Conservation (phyloP, 1,140 invertebrate genomes). For the Panulirus ornatus region DNA sequence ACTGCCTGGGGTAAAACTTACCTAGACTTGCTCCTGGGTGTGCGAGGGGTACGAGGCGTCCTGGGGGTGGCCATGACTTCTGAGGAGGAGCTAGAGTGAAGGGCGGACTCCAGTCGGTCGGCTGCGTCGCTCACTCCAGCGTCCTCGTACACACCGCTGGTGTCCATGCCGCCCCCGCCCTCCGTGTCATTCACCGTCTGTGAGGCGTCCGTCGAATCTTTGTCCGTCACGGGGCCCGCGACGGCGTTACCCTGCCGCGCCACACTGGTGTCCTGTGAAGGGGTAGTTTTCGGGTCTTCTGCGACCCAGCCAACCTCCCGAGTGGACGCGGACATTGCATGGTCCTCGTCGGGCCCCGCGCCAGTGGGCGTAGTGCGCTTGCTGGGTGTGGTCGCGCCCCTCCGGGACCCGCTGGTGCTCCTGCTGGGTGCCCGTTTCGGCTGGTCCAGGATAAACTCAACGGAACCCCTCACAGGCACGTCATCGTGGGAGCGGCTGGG, state of each 20-base stretch:
- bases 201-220: background rate
- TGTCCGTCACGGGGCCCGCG: background rate
- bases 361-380: conserved; percentile 58
- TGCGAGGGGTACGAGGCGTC: conserved; percentile 66
- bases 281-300: background rate
- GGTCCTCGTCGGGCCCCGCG: conserved; percentile 24
- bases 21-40: conserved; percentile 73
- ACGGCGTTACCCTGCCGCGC: background rate
- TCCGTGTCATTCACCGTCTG: background rate
- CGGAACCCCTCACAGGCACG: conserved; percentile 59
- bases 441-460: conserved; percentile 67
- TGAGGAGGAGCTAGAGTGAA: conserved; percentile 63
- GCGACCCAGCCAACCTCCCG: background rate
- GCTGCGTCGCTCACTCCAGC: conserved; percentile 72
- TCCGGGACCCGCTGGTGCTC: conserved; percentile 60
- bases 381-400: conserved; percentile 30
- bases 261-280: conserved; percentile 2
- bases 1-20: conserved; percentile 10
- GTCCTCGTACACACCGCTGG: conserved; percentile 70
- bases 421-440: conserved; percentile 60
- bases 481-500: conserved; percentile 57
- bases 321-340: background rate
- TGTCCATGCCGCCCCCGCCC: conserved; percentile 55
- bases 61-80: conserved; percentile 65
- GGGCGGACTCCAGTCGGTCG: conserved; percentile 58